Percentiles rank a stretch among this genome's conserved stretches.
These are phyloP conservation scores for Drosophila obscura DNA, from an alignment of 1,140 invertebrate species.

Conservation along the genomic window DNA sequence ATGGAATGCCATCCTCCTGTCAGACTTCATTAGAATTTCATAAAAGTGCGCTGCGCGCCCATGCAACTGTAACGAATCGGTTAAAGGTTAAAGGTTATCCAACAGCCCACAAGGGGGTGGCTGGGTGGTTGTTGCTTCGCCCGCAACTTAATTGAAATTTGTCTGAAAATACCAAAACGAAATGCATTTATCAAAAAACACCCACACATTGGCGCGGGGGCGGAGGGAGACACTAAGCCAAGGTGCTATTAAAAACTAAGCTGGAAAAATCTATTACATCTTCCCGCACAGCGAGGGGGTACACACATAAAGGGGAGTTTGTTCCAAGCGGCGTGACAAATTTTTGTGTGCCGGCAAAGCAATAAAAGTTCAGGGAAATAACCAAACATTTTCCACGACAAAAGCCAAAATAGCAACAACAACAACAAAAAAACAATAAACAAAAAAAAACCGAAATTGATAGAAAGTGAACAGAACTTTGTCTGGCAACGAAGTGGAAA, in stretches of 20 bases:
- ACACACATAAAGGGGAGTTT: neutral
- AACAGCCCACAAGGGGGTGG: neutral
- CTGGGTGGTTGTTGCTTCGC: constrained; percentile 17
- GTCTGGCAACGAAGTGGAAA: constrained; percentile 12
- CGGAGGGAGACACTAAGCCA: constrained; percentile 26
- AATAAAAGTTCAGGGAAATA: constrained; percentile 63
- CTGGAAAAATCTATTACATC: constrained; percentile 65
- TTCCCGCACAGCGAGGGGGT: neutral
- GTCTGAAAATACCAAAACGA: constrained; percentile 47
- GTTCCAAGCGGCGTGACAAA: constrained; percentile 65
- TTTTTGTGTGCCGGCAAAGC: constrained; percentile 64
- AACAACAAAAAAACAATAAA: neutral
- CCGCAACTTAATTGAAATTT: constrained; percentile 60
- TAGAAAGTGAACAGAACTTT: constrained; percentile 14
- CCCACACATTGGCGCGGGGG: too few species aligned
- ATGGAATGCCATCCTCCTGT: constrained; percentile 10
- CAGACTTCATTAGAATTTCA: constrained; percentile 73
- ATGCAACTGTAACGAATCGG: constrained; percentile 54
- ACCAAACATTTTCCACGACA: constrained; percentile 29
- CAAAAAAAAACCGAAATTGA: constrained; percentile 10
- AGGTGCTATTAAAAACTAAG: constrained; percentile 56
- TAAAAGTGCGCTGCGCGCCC: constrained; percentile 51
- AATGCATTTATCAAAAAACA: constrained; percentile 70
- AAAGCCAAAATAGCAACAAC: constrained; percentile 9
- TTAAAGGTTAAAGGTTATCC: constrained; percentile 35